Percentiles rank a stretch among this genome's conserved stretches.
These are phyloP conservation scores for Alviniconcha strummeri DNA, from an alignment of 2,888 invertebrate species.

Conservation along the genomic window DNA sequence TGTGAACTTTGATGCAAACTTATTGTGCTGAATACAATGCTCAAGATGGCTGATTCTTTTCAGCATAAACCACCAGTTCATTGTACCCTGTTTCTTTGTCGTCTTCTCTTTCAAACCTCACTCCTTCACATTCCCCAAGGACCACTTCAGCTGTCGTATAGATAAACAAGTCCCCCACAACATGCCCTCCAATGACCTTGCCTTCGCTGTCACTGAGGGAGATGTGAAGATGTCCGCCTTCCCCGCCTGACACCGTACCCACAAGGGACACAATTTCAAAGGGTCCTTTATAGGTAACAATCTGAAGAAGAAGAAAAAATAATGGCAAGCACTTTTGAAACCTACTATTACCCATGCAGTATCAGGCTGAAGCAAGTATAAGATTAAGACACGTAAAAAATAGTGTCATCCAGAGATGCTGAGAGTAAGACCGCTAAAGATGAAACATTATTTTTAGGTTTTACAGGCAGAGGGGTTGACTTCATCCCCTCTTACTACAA, in stretches of 20 bases:
- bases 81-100: conserved; percentile 59
- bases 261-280: conserved; percentile 74
- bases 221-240: conserved; percentile 72
- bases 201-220: conserved; percentile 71
- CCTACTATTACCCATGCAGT: no score
- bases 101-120: conserved; percentile 55
- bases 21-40: not conserved
- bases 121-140: conserved; percentile 60
- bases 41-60: not conserved
- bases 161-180: conserved; percentile 70
- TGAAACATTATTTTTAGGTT: no score
- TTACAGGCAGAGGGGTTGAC: no score
- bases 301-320: conserved; percentile 46
- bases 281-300: conserved; percentile 61
- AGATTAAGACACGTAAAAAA: no score
- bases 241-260: conserved; percentile 71
- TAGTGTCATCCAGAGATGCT: no score
- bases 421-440: no score
- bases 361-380: no score
- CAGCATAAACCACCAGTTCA: conserved; percentile 54
- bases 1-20: no score
- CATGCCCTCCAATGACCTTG: conserved; percentile 72
- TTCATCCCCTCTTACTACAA: no score
- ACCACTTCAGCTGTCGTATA: conserved; percentile 75
- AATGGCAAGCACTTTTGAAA: no score